Evolutionary conservation across 92 coral and sea anemone species (phyloP), one percentile per base, ranked within the genome.

Genomic region (Porites cylindrica): DNA sequence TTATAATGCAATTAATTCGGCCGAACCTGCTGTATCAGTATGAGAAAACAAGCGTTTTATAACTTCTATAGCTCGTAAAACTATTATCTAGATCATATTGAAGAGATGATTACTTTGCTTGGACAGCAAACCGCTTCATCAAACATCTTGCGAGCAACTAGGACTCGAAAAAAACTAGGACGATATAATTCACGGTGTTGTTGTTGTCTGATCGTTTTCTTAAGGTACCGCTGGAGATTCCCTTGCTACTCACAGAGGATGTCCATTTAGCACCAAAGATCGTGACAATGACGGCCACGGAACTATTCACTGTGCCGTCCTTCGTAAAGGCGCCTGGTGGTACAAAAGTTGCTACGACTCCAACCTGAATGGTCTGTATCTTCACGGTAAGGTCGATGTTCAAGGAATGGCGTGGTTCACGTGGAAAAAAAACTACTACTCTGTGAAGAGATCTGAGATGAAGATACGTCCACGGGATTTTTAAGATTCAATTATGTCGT

Each of bases 311-410:
- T 78, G 82, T 64, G 82, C 82, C 18, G 13, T 26, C n/a, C n/a
- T n/a, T n/a, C n/a, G 32, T 38, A 78, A 61, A 38, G 70, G 82
- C 16, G 82, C 56, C n/a, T 78, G 82, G 70, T 78, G 82, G 82
- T 62, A 78, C 43, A 8, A 32, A 0, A 20, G 13, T 20, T 85
- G 89, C 68, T 62, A 64, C 17, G 0, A 74, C 2, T 74, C 88
- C 50, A 83, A 83, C 65, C 71, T 75, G 63, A 83, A 83, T 52
- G 88, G 86, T 72, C 16, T 80, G 23, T 79, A 86, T 43, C 69
- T 51, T 7, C 86, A 29, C 7, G 90, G 90, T 1, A 51, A 26
- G 10, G 6, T 21, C 90, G 80, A 43, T 20, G 26, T 11, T 68
- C 87, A 53, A 7, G 21, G 2, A 79, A 16, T 70, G 87, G 60